phyloP scores from a whole-genome alignment of 2,888 invertebrate species.

The Rhaphigaster nebulosa region DNA sequence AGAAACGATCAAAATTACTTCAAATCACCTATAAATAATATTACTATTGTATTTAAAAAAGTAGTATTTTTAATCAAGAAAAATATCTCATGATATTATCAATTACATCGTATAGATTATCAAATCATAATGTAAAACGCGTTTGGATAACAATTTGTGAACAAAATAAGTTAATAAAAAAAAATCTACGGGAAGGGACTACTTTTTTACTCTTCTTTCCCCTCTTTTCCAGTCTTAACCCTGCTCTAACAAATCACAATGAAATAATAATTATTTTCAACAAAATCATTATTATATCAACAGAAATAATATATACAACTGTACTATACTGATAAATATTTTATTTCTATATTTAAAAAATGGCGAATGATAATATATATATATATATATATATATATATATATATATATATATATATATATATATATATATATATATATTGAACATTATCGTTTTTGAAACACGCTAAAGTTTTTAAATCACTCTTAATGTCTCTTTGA shows the following conservation, averaged over 20 bases:
- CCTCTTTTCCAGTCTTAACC: neutral
- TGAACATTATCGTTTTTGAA: too few species aligned
- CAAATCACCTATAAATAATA: neutral
- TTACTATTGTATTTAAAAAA: too few species aligned
- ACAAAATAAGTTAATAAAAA: neutral
- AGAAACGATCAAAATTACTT: neutral
- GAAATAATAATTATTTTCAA: neutral
- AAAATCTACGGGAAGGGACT: neutral
- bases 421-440: too few species aligned
- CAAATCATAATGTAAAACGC: neutral
- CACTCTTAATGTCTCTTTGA: too few species aligned
- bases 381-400: too few species aligned
- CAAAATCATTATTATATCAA: neutral
- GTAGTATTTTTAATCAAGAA: too few species aligned
- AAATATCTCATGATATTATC: neutral
- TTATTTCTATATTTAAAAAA: too few species aligned
- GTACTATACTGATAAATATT: too few species aligned
- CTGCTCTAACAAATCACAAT: neutral
- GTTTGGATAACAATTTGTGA: neutral
- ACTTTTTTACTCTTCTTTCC: neutral
- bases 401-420: too few species aligned
- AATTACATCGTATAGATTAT: neutral
- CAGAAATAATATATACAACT: too few species aligned
- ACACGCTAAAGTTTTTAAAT: too few species aligned
- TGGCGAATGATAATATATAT: too few species aligned